These are phyloP conservation scores for Eolophus roseicapilla DNA, from an alignment of 2,113 vertebrate species.

Conservation along the genomic window DNA sequence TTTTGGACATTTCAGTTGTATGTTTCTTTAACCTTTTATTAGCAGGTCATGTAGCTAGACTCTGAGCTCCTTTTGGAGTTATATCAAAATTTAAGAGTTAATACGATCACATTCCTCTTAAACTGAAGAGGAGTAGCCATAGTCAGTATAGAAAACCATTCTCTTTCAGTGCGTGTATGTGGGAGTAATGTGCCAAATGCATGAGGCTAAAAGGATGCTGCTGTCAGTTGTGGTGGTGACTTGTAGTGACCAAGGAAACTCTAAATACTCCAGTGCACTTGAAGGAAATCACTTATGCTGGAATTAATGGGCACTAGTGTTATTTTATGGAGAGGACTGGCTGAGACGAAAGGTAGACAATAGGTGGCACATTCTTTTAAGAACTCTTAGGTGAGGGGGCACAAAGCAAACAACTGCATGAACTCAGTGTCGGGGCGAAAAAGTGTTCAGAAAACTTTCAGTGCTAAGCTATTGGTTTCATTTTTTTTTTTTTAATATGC, in stretches of 20 bases:
- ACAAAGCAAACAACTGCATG: not conserved
- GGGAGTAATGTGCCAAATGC: not conserved
- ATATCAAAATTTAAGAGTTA: not conserved
- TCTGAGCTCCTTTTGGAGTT: not conserved
- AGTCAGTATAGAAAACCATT: accelerated
- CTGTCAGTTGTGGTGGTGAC: not conserved
- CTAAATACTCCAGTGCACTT: not conserved
- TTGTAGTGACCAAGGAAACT: not conserved
- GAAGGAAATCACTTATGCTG: not conserved
- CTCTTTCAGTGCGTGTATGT: accelerated
- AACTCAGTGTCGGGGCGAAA: not conserved
- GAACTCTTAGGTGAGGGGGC: not conserved
- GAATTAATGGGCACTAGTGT: not conserved
- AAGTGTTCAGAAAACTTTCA: not conserved
- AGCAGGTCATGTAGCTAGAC: not conserved
- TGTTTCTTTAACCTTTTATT: not conserved
- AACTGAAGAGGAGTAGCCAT: not conserved
- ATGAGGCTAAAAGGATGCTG: not conserved
- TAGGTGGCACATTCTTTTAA: not conserved
- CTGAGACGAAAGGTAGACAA: not conserved
- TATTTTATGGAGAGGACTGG: not conserved
- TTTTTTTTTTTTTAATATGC: not conserved
- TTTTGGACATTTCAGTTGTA: accelerated
- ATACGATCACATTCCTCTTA: not conserved
- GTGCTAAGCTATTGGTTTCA: not conserved